Conservation (phyloP, 2,888 invertebrate genomes). For the Stenichneumon culpator region DNA sequence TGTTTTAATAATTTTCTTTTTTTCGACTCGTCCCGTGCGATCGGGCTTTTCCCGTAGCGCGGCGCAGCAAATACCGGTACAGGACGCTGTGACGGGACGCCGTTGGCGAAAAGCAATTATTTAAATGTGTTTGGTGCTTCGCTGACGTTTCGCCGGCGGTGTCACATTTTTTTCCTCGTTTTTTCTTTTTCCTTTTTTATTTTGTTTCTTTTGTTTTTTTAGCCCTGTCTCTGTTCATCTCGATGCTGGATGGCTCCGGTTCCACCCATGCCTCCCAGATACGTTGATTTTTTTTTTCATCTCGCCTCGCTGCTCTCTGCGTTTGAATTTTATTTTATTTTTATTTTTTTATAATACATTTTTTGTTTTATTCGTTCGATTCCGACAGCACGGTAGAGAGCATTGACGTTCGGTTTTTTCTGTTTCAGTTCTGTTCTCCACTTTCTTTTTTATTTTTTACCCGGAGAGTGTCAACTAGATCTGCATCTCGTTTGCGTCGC, state of each 20-base stretch:
- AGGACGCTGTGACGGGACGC: slow-evolving; percentile 57
- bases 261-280: slow-evolving; percentile 25
- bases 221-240: slow-evolving; percentile 53
- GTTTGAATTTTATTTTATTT: slow-evolving; percentile 29
- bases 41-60: slow-evolving; percentile 43
- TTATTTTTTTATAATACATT: slow-evolving; percentile 24
- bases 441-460: slow-evolving; percentile 10
- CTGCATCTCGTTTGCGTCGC: slow-evolving; percentile 1
- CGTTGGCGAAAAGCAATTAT: slow-evolving; percentile 67
- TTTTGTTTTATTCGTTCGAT: slow-evolving; percentile 50
- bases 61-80: slow-evolving; percentile 28
- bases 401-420: slow-evolving; percentile 39
- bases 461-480: slow-evolving; percentile 48
- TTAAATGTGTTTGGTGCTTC: slow-evolving; percentile 65
- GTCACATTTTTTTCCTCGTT: slow-evolving; percentile 42
- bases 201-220: slow-evolving; percentile 37
- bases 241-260: slow-evolving; percentile 9
- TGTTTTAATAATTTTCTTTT: slow-evolving; percentile 37
- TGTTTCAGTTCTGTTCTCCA: not conserved
- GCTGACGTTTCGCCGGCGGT: slow-evolving; percentile 59
- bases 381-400: slow-evolving; percentile 34
- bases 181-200: slow-evolving; percentile 22
- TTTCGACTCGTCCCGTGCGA: slow-evolving; percentile 22
- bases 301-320: slow-evolving; percentile 3
- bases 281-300: slow-evolving; percentile 52